These are phyloP conservation scores for Drosophila lowei DNA, from an alignment of 1,140 invertebrate genomes.

Conservation along the genomic window DNA sequence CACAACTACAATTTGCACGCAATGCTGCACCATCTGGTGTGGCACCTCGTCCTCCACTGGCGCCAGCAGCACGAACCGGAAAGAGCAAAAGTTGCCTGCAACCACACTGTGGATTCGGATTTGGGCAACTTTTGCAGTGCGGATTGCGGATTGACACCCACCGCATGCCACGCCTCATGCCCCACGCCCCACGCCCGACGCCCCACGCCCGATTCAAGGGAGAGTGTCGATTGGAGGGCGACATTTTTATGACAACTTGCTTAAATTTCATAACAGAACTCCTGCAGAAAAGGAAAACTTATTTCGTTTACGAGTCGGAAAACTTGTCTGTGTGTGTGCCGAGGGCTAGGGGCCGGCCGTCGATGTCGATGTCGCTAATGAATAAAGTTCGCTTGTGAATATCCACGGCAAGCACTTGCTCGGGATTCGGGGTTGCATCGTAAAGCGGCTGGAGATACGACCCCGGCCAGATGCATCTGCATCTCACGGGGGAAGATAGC, in stretches of 20 bases:
- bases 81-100: conserved; percentile 75
- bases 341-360: conserved; percentile 5
- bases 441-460: conserved; percentile 7
- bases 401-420: conserved; percentile 14
- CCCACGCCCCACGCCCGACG: not conserved
- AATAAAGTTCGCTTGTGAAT: conserved; percentile 68
- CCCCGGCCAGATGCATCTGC: no score
- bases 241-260: conserved; percentile 81
- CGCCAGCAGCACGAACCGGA: conserved; percentile 49
- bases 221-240: conserved; percentile 48
- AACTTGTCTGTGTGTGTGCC: conserved; percentile 31
- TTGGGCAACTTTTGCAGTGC: conserved; percentile 52
- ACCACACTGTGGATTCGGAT: conserved; percentile 59
- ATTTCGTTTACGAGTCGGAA: conserved; percentile 57
- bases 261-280: conserved; percentile 73
- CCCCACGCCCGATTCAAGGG: not conserved
- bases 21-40: conserved; percentile 45
- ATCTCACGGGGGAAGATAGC: no score
- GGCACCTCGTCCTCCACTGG: not conserved
- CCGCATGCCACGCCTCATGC: not conserved
- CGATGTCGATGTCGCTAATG: conserved; percentile 56
- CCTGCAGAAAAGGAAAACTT: conserved; percentile 60
- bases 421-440: not conserved
- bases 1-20: conserved; percentile 39
- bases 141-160: conserved; percentile 55